phyloP scores from a whole-genome alignment of 2,113 vertebrate species.

The Protomyctophum bolini region DNA sequence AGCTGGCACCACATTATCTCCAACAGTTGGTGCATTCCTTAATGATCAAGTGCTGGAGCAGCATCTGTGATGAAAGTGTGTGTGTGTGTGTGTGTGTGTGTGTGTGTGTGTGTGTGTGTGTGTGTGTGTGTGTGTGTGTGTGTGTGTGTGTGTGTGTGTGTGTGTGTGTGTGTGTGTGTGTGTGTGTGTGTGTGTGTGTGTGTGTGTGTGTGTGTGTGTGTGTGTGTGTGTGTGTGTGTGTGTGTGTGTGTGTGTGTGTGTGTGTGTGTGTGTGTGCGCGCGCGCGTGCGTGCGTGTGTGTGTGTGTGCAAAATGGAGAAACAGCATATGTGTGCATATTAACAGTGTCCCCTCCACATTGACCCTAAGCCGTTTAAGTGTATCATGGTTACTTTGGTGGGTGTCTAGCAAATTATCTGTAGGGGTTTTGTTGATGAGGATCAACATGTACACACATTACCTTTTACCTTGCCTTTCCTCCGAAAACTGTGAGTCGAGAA shows the following conservation, averaged over 20 bases:
- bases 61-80: conserved; percentile 88
- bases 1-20: conserved; percentile 97
- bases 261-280: too few species aligned
- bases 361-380: conserved; percentile 44
- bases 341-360: conserved; percentile 47
- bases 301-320: neutral
- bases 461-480: conserved; percentile 46
- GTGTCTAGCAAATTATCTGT: conserved; percentile 50
- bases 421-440: conserved; percentile 59
- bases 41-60: conserved; percentile 96
- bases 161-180: too few species aligned
- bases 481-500: conserved; percentile 77
- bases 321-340: conserved; percentile 62
- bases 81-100: conserved; percentile 39
- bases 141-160: too few species aligned
- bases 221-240: too few species aligned
- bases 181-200: too few species aligned
- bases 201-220: too few species aligned
- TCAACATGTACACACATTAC: conserved; percentile 42
- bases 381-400: conserved; percentile 39
- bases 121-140: conserved; percentile 28
- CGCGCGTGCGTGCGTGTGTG: too few species aligned
- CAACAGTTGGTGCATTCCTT: conserved; percentile 99
- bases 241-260: too few species aligned
- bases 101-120: conserved; percentile 27